Evolutionary conservation across 37 sponge, comb jelly and placozoan species (phyloP).

Genomic region (Mnemiopsis leidyi): DNA sequence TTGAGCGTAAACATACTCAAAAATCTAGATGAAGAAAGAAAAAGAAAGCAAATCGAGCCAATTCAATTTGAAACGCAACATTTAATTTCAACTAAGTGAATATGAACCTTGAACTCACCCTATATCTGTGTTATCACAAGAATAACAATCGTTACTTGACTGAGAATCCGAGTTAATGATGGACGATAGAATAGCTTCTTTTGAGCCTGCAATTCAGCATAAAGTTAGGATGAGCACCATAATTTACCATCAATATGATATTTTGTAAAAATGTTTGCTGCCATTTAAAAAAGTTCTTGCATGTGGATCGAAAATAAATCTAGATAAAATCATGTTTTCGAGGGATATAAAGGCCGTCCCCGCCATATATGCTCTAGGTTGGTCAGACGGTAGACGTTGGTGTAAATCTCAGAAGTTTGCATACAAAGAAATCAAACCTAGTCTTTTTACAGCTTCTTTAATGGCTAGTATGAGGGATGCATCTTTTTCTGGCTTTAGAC

Average conservation of each 20-base stretch:
- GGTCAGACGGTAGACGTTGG: too few relatives aligned
- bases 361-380: too few relatives aligned
- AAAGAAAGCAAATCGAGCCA: too few relatives aligned
- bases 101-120: too few relatives aligned
- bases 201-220: not conserved
- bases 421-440: not conserved
- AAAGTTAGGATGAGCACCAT: not conserved
- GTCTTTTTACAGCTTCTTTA: constrained; percentile 56
- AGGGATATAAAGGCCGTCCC: too few relatives aligned
- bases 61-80: too few relatives aligned
- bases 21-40: too few relatives aligned
- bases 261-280: not conserved
- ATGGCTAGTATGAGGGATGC: constrained; percentile 51
- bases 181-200: constrained; percentile 33
- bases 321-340: too few relatives aligned
- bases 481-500: constrained; percentile 52
- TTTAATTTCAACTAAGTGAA: too few relatives aligned
- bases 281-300: too few relatives aligned
- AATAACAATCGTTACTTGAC: not conserved
- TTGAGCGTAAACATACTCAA: not conserved
- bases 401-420: too few relatives aligned
- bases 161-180: constrained; percentile 22
- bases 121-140: not conserved
- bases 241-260: not conserved
- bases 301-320: too few relatives aligned